Percentiles rank a stretch among this genome's conserved stretches.
These are phyloP conservation scores for Camponotus pennsylvanicus DNA, from an alignment of 1,140 invertebrate species.

Conservation along the genomic window DNA sequence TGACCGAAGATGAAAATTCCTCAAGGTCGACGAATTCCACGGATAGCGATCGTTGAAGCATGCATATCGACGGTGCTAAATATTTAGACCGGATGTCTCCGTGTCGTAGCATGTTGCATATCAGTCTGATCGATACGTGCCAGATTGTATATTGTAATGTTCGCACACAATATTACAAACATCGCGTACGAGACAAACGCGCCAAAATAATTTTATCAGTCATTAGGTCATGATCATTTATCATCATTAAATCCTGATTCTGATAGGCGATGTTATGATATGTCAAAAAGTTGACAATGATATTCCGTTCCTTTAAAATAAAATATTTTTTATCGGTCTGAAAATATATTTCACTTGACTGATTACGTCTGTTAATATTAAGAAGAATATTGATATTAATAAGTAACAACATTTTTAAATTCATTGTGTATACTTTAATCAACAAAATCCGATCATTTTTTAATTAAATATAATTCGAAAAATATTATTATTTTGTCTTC, in stretches of 20 bases:
- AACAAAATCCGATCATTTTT: no score
- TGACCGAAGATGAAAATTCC: conserved; percentile 47
- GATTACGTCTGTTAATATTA: not conserved
- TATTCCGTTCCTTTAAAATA: not conserved
- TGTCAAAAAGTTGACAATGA: not conserved
- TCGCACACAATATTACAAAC: conserved; percentile 10
- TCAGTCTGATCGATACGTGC: conserved; percentile 55
- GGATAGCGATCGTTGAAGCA: conserved; percentile 54
- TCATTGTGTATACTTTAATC: no score
- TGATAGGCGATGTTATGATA: not conserved
- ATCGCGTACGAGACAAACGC: conserved; percentile 25
- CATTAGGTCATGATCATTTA: not conserved
- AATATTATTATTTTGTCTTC: no score
- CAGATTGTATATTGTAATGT: conserved; percentile 52
- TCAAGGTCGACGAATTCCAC: conserved; percentile 62
- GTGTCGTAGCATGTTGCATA: conserved; percentile 55
- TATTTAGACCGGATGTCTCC: conserved; percentile 73
- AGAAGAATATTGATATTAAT: no score
- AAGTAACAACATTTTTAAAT: no score
- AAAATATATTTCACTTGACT: not conserved
- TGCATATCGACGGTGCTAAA: conserved; percentile 65
- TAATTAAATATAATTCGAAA: no score
- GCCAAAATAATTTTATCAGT: not conserved
- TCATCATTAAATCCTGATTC: no score
- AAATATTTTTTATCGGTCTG: not conserved